These are phyloP conservation scores for Euwallacea similis DNA, from an alignment of 1,140 invertebrate genomes.

Conservation along the genomic window DNA sequence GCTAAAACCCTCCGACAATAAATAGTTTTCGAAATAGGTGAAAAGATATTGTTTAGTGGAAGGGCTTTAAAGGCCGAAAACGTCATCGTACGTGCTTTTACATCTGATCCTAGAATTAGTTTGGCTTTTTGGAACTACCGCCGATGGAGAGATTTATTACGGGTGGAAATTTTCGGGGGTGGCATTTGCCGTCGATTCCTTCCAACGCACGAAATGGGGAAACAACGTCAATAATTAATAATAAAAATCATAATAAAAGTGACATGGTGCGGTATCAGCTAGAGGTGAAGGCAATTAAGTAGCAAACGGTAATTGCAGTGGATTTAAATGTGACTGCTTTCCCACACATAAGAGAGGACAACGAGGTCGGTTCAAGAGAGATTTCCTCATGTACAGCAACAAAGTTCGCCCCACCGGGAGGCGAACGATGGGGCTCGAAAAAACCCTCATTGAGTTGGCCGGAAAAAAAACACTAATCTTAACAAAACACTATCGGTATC, in stretches of 20 bases:
- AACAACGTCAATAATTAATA: too few species aligned
- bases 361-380: too few species aligned
- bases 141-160: slow-evolving; percentile 25
- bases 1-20: slow-evolving; percentile 13
- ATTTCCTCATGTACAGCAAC: too few species aligned
- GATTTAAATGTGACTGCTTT: not conserved
- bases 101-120: slow-evolving; percentile 14
- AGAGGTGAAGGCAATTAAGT: not conserved
- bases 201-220: too few species aligned
- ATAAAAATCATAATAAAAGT: too few species aligned
- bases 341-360: too few species aligned
- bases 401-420: too few species aligned
- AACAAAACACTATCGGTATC: slow-evolving; percentile 4
- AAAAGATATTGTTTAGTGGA: slow-evolving; percentile 25
- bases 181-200: too few species aligned
- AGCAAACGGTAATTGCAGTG: not conserved
- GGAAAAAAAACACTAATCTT: too few species aligned
- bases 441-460: too few species aligned
- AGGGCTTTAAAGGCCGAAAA: slow-evolving; percentile 5
- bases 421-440: too few species aligned
- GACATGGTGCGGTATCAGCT: too few species aligned
- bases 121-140: slow-evolving; percentile 9
- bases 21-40: slow-evolving; percentile 22
- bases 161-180: not conserved
- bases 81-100: slow-evolving; percentile 10